These are phyloP conservation scores for Drosophila dunni DNA, from an alignment of 1,140 invertebrate species.

Conservation along the genomic window DNA sequence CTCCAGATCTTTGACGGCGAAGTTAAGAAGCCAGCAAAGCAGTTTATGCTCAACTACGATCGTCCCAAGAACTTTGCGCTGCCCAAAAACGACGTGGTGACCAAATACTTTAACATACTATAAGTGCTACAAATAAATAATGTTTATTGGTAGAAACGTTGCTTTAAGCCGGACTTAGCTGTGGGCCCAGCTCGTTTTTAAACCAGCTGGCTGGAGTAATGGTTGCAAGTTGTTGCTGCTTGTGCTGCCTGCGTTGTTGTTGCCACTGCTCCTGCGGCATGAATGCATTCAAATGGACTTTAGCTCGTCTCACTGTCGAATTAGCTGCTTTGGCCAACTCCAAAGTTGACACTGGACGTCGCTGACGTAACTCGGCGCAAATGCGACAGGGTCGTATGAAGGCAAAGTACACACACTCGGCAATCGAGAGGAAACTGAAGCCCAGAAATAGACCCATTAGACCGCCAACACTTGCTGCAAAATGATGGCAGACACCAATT, in stretches of 20 bases:
- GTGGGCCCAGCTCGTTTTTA: conserved; percentile 38
- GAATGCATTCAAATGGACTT: background rate
- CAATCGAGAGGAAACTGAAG: conserved; percentile 91
- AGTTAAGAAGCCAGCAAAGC: conserved; percentile 87
- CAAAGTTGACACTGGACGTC: conserved; percentile 20
- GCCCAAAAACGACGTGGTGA: conserved; percentile 53
- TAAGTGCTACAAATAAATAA: conserved; percentile 17
- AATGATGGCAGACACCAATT: conserved; percentile 19
- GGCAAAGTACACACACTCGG: conserved; percentile 90
- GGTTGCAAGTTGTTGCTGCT: conserved; percentile 25
- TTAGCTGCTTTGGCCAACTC: conserved; percentile 18
- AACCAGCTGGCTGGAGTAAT: conserved; percentile 53
- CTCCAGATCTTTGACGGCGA: conserved; percentile 87
- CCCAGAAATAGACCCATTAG: conserved; percentile 92
- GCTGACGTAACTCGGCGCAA: conserved; percentile 54
- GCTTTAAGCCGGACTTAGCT: conserved; percentile 39
- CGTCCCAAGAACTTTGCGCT: conserved; percentile 83
- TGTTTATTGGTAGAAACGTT: background rate
- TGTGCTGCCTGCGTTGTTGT: background rate
- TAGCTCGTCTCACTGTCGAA: conserved; percentile 9
- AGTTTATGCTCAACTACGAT: conserved; percentile 88
- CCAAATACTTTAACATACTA: conserved; percentile 62
- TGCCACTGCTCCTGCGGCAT: conserved; percentile 18
- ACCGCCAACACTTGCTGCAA: conserved; percentile 90
- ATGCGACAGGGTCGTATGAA: conserved; percentile 86